These are phyloP conservation scores for Fragum sueziense DNA, from an alignment of 2,888 invertebrate genomes.

Conservation along the genomic window DNA sequence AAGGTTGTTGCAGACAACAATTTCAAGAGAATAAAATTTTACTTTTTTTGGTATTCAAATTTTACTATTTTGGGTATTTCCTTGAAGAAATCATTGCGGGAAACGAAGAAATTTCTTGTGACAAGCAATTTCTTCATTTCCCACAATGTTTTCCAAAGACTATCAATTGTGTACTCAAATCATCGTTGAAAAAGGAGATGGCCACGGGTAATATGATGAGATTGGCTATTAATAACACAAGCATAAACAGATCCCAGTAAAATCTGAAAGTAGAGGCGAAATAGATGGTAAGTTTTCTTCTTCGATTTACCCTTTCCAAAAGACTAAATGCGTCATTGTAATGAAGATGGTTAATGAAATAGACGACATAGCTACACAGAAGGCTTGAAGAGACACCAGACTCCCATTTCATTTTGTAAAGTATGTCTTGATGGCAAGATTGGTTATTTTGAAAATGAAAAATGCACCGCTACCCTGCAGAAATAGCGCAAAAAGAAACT, in stretches of 20 bases:
- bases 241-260: constrained; percentile 99
- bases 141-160: constrained; percentile 87
- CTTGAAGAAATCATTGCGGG: background rate
- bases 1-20: background rate
- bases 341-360: no score
- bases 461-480: no score
- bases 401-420: no score
- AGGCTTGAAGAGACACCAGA: no score
- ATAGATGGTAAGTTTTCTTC: no score
- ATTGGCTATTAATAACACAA: constrained; percentile 98
- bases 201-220: constrained; percentile 99
- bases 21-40: background rate
- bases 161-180: constrained; percentile 99
- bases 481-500: no score
- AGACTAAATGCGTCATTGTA: no score
- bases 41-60: background rate
- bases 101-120: background rate
- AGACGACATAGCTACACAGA: no score
- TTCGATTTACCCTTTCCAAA: no score
- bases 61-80: background rate
- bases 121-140: background rate
- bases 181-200: constrained; percentile 99
- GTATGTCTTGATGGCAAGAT: no score
- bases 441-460: no score
- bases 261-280: constrained; percentile 96